phyloP scores from a whole-genome alignment of 2,888 invertebrate genomes.

The Folsomia candida region DNA sequence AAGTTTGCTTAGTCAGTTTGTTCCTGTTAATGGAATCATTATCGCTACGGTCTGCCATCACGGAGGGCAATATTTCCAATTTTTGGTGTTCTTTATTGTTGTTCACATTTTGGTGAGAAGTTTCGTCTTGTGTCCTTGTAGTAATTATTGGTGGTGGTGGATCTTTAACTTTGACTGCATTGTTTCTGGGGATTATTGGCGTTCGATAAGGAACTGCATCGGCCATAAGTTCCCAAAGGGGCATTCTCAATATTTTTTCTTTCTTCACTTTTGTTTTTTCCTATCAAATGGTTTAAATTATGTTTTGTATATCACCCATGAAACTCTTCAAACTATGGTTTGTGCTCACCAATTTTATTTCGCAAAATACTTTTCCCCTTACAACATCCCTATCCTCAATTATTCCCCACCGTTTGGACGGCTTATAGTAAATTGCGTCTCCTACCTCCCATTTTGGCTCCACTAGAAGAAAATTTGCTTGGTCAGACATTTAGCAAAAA shows the following conservation, averaged over 20 bases:
- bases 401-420: conserved; percentile 35
- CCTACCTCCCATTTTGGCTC: conserved; percentile 36
- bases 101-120: not conserved
- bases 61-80: no score
- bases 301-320: not conserved
- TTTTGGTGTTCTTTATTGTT: not conserved
- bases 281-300: conserved; percentile 8
- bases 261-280: conserved; percentile 30
- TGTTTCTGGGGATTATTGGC: conserved; percentile 15
- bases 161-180: not conserved
- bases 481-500: no score
- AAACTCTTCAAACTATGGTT: not conserved
- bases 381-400: conserved; percentile 27
- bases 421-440: conserved; percentile 34
- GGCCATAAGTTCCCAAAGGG: conserved; percentile 24
- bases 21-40: not conserved
- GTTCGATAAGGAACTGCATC: conserved; percentile 22
- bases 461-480: no score
- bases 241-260: conserved; percentile 26
- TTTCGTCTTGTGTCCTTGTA: no score
- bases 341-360: conserved; percentile 31
- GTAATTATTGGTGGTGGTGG: no score
- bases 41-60: no score
- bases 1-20: no score
- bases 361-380: conserved; percentile 25